Base-by-base conservation (phyloP, 1,140 invertebrate genomes). In the Mesaphorura yosii region DNA sequence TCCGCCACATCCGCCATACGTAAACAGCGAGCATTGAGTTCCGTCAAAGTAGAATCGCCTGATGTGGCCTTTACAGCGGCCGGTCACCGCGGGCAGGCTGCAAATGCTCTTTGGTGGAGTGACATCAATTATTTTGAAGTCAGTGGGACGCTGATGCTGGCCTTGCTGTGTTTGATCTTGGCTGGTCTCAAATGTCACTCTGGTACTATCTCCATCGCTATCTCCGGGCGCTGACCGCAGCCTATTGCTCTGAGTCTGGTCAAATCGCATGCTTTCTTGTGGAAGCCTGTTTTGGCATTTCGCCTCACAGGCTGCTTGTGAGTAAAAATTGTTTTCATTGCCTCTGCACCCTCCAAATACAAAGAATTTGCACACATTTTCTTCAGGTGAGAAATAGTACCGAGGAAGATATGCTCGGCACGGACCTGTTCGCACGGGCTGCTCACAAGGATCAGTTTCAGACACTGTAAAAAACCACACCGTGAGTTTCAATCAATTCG, bases 291-390 rank as follows among this genome's bases (percentile, higher is more conserved):
- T 58, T 5, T 31, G 23, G 59, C 88, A 92, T 14, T 80, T 78
- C 54, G 75, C 75, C 39, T 74, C 75, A 65, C 88, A 92, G 62
- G 91, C 84, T 26, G 81, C 75, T 38, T 77, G 75, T 1, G 78
- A 82, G 48, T 83, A 71, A 72, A 91, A 93, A 70, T 91, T 91
- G 68, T 93, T 93, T 62, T 76, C 76, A 69, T 87, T 89, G 19
- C 87, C 87, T 28, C 82, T 74, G 65, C 92, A 95, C 39, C 92
- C 91, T 17, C 88, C 84, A 70, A 89, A 96, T 27, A 72, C 74
- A 67, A 96, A 95, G 19, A 80, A 76, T 27, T 83, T 70, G 67
- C 90, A 95, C 66, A 78, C 81, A 45, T 77, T 72, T 62, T 82
- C 79, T 23, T 72, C 70, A 0, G 75, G 66, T 66, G 88, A 80